Evolutionary conservation across 1,140 invertebrate species (phyloP).

Genomic region (Drosophila oshimai): DNA sequence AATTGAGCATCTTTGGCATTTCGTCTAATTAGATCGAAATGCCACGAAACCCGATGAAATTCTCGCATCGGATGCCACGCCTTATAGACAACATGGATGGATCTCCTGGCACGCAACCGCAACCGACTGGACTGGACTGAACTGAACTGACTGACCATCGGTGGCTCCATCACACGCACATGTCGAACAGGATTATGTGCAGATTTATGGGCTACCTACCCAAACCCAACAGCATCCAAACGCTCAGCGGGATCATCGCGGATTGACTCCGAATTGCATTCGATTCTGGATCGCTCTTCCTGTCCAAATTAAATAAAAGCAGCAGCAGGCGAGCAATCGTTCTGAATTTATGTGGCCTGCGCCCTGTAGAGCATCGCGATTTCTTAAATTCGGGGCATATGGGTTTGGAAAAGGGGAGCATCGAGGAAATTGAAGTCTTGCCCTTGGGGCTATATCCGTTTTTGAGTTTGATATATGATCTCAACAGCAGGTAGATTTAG

Average conservation of each 20-base stretch:
- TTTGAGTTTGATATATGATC: conserved; percentile 11
- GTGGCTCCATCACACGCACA: conserved; percentile 53
- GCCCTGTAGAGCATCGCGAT: background rate
- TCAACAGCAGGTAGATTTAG: background rate
- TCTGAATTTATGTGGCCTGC: conserved; percentile 51
- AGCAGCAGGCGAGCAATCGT: conserved; percentile 63
- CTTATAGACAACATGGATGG: background rate
- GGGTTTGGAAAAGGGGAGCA: conserved; percentile 1
- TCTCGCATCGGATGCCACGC: conserved; percentile 48
- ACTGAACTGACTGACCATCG: conserved; percentile 6
- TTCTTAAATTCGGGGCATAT: conserved; percentile 20
- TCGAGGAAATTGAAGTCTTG: conserved; percentile 11
- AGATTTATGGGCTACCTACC: conserved; percentile 56
- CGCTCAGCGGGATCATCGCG: conserved; percentile 56
- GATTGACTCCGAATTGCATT: conserved; percentile 26
- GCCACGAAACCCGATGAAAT: conserved; percentile 45
- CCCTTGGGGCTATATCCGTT: conserved; percentile 9
- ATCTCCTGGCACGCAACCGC: conserved; percentile 24
- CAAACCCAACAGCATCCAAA: conserved; percentile 44
- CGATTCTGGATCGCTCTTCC: conserved; percentile 46
- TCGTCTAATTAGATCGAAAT: conserved; percentile 71
- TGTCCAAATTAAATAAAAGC: conserved; percentile 75
- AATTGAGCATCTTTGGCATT: conserved; percentile 80
- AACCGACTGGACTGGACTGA: too few species aligned
- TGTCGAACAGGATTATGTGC: conserved; percentile 13